Percentiles rank a stretch among this genome's conserved stretches.
phyloP scores from a whole-genome alignment of 2,113 vertebrate genomes.

The Oncorhynchus nerka region DNA sequence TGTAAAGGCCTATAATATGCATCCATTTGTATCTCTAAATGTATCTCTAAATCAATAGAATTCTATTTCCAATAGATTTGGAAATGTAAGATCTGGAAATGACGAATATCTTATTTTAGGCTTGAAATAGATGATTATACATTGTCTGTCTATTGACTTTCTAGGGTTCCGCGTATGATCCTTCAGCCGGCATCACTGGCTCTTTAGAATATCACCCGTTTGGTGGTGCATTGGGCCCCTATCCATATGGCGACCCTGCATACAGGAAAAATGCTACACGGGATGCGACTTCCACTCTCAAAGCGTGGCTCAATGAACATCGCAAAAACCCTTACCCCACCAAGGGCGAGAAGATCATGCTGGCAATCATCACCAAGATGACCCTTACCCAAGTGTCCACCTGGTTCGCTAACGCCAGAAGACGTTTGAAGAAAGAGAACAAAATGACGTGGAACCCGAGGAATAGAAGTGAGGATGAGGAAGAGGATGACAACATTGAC shows the following conservation, averaged over 20 bases:
- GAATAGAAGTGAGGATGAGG: conserved; percentile 88
- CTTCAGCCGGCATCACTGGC: conserved; percentile 81
- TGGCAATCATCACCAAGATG: conserved; percentile 98
- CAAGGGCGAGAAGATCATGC: conserved; percentile 97
- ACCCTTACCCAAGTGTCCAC: conserved; percentile 97
- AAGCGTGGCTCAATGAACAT: conserved; percentile 89
- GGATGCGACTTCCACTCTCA: conserved; percentile 87
- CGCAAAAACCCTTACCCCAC: conserved; percentile 96
- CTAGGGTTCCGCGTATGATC: conserved; percentile 84
- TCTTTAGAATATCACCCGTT: conserved; percentile 87
- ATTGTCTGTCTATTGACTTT: conserved; percentile 27
- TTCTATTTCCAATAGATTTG: too few relatives aligned
- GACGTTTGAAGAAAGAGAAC: conserved; percentile 91
- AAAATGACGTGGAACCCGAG: conserved; percentile 88
- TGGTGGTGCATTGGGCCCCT: conserved; percentile 83
- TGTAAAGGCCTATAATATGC: too few relatives aligned
- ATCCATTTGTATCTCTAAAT: too few relatives aligned
- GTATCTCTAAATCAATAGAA: too few relatives aligned
- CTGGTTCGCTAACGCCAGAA: conserved; percentile 88
- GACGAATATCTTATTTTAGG: too few relatives aligned
- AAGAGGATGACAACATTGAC: conserved; percentile 87
- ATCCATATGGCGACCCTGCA: conserved; percentile 84
- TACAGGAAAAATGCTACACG: conserved; percentile 90
- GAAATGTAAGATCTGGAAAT: too few relatives aligned
- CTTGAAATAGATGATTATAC: not conserved